Conservation (phyloP, 2,888 invertebrate genomes). For the Sarcophaga rosellei region DNA sequence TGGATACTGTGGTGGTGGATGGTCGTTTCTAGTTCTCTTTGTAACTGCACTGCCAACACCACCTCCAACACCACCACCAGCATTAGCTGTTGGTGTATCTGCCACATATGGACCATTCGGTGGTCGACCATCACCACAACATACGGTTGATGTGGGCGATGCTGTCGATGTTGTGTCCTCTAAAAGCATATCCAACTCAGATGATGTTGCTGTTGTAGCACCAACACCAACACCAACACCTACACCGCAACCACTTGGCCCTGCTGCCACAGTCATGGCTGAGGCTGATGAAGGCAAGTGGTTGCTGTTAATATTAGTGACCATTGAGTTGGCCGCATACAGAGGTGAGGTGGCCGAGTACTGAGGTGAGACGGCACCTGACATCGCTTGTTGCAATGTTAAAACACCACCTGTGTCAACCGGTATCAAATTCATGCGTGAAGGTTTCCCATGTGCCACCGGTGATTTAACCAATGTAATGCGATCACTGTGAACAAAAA, state of each 20-base stretch:
- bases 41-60: constrained; percentile 6
- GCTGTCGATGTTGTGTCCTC: constrained; percentile 72
- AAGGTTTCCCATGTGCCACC: constrained; percentile 69
- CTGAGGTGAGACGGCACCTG: constrained; percentile 80
- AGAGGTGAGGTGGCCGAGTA: constrained; percentile 73
- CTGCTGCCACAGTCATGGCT: constrained; percentile 24
- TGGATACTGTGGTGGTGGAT: constrained; percentile 17
- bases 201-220: constrained; percentile 25
- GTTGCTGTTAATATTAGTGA: constrained; percentile 43
- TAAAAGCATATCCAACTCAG: constrained; percentile 69
- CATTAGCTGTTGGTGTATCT: constrained; percentile 65
- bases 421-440: constrained; percentile 70
- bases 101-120: constrained; percentile 62
- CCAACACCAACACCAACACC: constrained; percentile 46
- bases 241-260: constrained; percentile 43
- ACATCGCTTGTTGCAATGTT: constrained; percentile 80
- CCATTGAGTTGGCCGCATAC: constrained; percentile 65
- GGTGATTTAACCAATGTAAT: constrained; percentile 76
- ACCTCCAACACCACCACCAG: constrained; percentile 36
- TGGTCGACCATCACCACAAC: constrained; percentile 59
- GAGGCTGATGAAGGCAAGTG: constrained; percentile 53
- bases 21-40: constrained; percentile 46
- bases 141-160: constrained; percentile 63
- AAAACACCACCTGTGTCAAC: constrained; percentile 76
- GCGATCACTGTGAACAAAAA: constrained; percentile 74